Percentiles rank a stretch among this genome's conserved stretches.
Conservation (phyloP, 2,113 vertebrate species). For the Vulpes lagopus region DNA sequence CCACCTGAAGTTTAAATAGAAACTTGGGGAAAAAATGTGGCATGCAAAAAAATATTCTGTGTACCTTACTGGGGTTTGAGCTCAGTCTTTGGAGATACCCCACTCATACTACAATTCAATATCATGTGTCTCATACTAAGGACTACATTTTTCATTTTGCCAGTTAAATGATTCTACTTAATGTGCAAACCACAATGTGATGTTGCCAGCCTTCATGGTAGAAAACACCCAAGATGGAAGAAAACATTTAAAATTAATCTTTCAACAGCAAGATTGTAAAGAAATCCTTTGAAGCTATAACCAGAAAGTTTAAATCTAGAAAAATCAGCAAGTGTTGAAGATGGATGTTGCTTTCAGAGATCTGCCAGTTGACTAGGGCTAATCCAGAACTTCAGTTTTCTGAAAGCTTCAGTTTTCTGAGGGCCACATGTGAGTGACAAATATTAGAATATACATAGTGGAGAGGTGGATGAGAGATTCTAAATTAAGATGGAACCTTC, state of each 20-base stretch:
- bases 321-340: background rate
- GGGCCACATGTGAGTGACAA: background rate
- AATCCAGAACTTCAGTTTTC: background rate
- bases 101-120: background rate
- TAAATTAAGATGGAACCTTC: background rate
- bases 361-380: background rate
- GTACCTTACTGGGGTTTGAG: background rate
- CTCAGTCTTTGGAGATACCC: background rate
- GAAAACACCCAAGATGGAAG: background rate
- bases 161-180: background rate
- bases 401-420: background rate
- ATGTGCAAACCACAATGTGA: background rate
- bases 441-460: background rate
- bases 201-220: background rate
- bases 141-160: background rate
- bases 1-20: background rate
- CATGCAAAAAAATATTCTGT: background rate
- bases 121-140: background rate
- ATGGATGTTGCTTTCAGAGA: background rate
- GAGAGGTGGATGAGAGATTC: background rate
- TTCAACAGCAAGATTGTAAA: background rate
- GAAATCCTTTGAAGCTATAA: background rate
- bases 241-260: background rate
- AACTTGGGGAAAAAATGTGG: background rate
- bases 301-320: background rate